Base-by-base conservation (phyloP, 2,797 vertebrate species). In the Poeciliopsis turneri region DNA sequence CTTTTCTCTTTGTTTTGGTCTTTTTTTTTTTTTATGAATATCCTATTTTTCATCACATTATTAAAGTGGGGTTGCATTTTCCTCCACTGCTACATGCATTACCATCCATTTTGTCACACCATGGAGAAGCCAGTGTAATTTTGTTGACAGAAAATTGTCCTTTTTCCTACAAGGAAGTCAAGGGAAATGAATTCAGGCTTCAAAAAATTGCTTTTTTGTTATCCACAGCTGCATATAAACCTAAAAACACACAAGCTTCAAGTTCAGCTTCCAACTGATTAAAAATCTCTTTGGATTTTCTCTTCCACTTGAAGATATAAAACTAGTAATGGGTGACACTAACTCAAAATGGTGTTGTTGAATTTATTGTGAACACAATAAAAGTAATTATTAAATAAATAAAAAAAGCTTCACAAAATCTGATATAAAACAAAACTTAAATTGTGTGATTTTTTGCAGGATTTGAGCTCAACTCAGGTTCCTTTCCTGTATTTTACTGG, bases 61-160 rank as follows among this genome's bases (percentile, higher is more conserved):
- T 64, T 53, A 59, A 45, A 16, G 15, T 10, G 3, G 15, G 20
- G 23, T 53, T 57, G 61, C 64, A 30, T 51, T 76, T 78, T 76
- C 23, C 13, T 80, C 51, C 30, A 9, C 2, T 72, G 0, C 43
- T 23, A 6, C 49, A 49, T 75, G 33, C 43, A 74, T 83, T 70
- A 55, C 25, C 45, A 74, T 76, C 23, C n/a, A 47, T 71, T 39
- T 74, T 64, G n/a, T 72, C 33, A 16, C 49, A 78, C 70, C 39
- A 74, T 23, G 64, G 43, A 79, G 69, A 36, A 78, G 12, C 45
- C 5, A 39, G 47, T 86, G 81, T 83, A 78, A 47, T 70, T 71
- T 76, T 71, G 73, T 36, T 28, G 74, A 15, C 15, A 82, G 47
- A 57, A 73, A 74, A 72, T 70, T 6, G 33, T 39, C 53, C 0